Conservation (phyloP, 1,140 invertebrate genomes). For the Lordiphosa clarofinis region DNA sequence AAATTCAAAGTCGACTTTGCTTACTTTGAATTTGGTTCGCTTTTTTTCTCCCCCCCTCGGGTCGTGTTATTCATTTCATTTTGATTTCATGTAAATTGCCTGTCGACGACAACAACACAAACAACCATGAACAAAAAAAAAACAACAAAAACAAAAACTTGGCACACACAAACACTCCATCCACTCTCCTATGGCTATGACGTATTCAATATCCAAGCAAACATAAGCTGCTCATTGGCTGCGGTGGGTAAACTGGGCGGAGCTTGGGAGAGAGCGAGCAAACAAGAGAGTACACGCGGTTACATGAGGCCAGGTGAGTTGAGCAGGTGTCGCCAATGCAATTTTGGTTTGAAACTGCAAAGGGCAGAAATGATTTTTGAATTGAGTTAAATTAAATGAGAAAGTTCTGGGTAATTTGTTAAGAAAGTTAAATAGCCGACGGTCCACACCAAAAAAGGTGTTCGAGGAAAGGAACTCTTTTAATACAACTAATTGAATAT, state of each 20-base stretch:
- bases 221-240: constrained; percentile 30
- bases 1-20: constrained; percentile 17
- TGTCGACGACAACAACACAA: constrained; percentile 73
- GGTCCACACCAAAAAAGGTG: too few relatives aligned
- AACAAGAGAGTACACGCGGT: constrained; percentile 1
- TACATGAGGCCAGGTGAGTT: constrained; percentile 18
- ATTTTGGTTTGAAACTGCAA: constrained; percentile 30
- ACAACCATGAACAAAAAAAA: constrained; percentile 26
- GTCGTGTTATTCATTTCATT: constrained; percentile 61
- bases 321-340: constrained; percentile 59
- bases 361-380: not conserved
- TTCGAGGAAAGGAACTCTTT: too few relatives aligned
- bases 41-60: constrained; percentile 1
- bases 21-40: not conserved
- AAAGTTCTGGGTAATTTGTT: constrained; percentile 6
- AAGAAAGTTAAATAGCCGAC: too few relatives aligned
- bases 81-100: constrained; percentile 77
- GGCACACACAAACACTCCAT: constrained; percentile 19
- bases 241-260: constrained; percentile 26
- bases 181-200: not conserved
- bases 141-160: constrained; percentile 3
- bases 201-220: too few relatives aligned
- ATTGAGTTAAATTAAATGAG: constrained; percentile 42
- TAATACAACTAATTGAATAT: constrained; percentile 33
- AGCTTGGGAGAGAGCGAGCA: constrained; percentile 18